Evolutionary conservation across 2,113 vertebrate species (phyloP).

Genomic region (Gopherus flavomarginatus): DNA sequence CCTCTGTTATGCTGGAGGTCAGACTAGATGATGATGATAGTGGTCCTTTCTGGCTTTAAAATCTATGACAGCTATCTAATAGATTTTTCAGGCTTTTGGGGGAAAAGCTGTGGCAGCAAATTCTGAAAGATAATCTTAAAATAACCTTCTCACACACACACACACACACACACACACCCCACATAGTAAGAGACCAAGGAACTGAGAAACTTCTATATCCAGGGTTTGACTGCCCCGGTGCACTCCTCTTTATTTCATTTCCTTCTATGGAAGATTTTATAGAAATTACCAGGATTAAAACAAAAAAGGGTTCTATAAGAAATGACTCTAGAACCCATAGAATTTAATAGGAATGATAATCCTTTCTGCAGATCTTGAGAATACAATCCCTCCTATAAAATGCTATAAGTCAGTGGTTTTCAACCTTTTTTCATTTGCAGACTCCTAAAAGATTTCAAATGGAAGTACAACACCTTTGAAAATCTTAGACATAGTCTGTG

Average conservation of each 20-base stretch:
- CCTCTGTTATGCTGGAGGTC: conserved; percentile 39
- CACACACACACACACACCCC: neutral
- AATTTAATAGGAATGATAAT: too few species aligned
- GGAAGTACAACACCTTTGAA: too few species aligned
- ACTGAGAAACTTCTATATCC: neutral
- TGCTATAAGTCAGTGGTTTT: too few species aligned
- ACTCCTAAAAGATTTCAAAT: too few species aligned
- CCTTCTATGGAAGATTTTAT: neutral
- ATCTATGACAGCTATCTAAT: conserved; percentile 9
- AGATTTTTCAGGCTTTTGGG: neutral
- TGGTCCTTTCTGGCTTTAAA: conserved; percentile 13
- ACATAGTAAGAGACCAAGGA: neutral
- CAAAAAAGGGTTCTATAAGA: too few species aligned
- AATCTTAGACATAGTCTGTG: too few species aligned
- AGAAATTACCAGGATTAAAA: neutral
- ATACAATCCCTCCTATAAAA: too few species aligned
- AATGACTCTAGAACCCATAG: too few species aligned
- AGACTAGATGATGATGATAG: neutral
- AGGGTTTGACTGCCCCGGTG: neutral
- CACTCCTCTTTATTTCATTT: neutral
- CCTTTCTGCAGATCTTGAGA: too few species aligned
- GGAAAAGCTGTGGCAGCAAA: neutral
- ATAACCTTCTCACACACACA: neutral
- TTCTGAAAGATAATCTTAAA: neutral
- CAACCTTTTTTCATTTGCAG: too few species aligned